Evolutionary conservation across 2,888 invertebrate genomes (phyloP), one percentile per base, ranked within the genome.

Genomic region (Antheraea yamamai): DNA sequence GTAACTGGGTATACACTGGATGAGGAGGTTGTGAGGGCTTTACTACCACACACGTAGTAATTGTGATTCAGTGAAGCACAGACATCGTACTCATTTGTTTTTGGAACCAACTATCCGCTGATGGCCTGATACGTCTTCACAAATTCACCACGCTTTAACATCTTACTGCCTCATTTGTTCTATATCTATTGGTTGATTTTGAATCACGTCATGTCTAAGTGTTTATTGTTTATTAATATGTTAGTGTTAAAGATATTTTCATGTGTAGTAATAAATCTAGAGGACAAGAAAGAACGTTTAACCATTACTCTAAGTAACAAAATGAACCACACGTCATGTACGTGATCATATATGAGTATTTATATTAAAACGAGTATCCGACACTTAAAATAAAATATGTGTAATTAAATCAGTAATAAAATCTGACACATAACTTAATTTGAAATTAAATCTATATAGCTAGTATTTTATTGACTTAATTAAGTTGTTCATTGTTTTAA

Each of bases 401-500:
- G 16, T 66, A 66, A 66, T 66, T 66, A 66, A 66, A 26, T 16
- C 23, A 26, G 64, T 26, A 23, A 64, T 64, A 26, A 26, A 64
- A 66, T 66, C 16, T 66, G 20, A 66, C 26, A 66, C 30, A 26
- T 30, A 16, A 30, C 26, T 20, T n/a, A 35, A 30, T 52, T 35
- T 39, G 20, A 74, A 74, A 39, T 70, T 58, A 39, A 55, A 70
- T 55, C 70, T 68, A 74, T 74, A 74, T 39, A 61, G 61, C 47
- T 47, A 47, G 47, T 73, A 55, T 58, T 58, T 20, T 52, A 72
- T 64, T 51, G 30, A 35, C 68, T 52, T 68, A 58, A 73, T 74
- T 66, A 73, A 26, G 30, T 30, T 68, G 66, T 35, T 74, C 52
- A 35, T 35, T 52, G 16, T 35, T 30, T 74, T 68, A 12, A 68